These are phyloP conservation scores for Pao palembangensis DNA, from an alignment of 2,113 vertebrate species.

Conservation along the genomic window DNA sequence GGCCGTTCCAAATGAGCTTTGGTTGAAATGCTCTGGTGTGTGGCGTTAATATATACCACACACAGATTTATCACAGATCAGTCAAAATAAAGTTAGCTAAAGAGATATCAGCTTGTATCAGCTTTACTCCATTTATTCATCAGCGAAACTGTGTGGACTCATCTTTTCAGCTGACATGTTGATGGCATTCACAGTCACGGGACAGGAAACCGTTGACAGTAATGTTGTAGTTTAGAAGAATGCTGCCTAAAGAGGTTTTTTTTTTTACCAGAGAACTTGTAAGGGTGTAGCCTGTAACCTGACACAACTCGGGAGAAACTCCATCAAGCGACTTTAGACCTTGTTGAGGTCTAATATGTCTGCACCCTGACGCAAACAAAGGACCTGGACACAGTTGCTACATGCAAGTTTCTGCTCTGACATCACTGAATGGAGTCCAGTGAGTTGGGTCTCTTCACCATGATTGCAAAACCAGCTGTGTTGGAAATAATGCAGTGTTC, in stretches of 20 bases:
- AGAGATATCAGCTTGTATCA: too few species aligned
- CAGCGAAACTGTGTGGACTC: too few species aligned
- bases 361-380: conserved; percentile 11
- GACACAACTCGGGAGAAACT: conserved; percentile 43
- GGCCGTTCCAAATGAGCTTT: too few species aligned
- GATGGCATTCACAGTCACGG: background rate
- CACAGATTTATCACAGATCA: too few species aligned
- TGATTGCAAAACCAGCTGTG: conserved; percentile 4
- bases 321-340: conserved; percentile 28
- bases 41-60: too few species aligned
- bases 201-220: background rate
- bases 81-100: too few species aligned
- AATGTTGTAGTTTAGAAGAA: conserved; percentile 21
- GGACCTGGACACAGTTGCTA: conserved; percentile 7
- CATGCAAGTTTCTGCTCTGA: background rate
- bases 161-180: too few species aligned
- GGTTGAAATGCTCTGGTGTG: too few species aligned
- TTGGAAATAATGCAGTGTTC: conserved; percentile 14
- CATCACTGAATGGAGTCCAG: conserved; percentile 9
- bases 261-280: conserved; percentile 36
- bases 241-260: conserved; percentile 18
- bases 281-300: conserved; percentile 57
- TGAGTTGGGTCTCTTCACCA: conserved; percentile 18
- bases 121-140: too few species aligned
- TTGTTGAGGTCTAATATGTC: conserved; percentile 38